phyloP scores from a whole-genome alignment of 2,888 invertebrate genomes.

The Synanthedon myopaeformis region DNA sequence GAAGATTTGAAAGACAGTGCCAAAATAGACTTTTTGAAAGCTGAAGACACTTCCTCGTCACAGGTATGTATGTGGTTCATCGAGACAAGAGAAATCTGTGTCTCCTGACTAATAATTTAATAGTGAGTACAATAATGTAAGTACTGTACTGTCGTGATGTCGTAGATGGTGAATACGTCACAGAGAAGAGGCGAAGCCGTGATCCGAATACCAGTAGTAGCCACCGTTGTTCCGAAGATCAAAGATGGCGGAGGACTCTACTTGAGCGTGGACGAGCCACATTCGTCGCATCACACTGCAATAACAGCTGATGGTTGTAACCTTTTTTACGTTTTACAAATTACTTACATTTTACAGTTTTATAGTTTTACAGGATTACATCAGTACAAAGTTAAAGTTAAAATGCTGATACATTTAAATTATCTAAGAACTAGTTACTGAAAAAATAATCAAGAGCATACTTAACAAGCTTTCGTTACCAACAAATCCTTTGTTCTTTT shows the following conservation, averaged over 20 bases:
- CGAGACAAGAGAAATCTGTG: neutral
- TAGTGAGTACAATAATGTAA: neutral
- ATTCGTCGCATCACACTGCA: conserved; percentile 50
- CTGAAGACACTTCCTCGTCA: conserved; percentile 21
- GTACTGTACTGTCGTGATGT: no score
- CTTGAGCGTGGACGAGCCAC: conserved; percentile 66
- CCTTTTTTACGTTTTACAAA: no score
- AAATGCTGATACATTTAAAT: no score
- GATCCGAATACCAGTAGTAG: conserved; percentile 73
- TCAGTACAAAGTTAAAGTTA: no score
- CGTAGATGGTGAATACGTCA: neutral
- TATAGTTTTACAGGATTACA: neutral
- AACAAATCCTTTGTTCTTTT: no score
- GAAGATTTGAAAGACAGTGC: conserved; percentile 76
- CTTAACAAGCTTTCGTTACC: no score
- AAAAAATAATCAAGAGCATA: no score
- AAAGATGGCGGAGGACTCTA: conserved; percentile 60
- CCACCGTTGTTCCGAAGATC: conserved; percentile 68
- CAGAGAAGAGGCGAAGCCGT: conserved; percentile 52
- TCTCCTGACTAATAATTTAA: neutral
- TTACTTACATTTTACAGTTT: neutral
- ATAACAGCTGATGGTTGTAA: conserved; percentile 36
- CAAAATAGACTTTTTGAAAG: conserved; percentile 63
- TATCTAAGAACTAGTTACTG: no score
- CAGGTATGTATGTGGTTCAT: conserved; percentile 17